phyloP scores from a whole-genome alignment of 2,113 vertebrate species.

The Taurulus bubalis region DNA sequence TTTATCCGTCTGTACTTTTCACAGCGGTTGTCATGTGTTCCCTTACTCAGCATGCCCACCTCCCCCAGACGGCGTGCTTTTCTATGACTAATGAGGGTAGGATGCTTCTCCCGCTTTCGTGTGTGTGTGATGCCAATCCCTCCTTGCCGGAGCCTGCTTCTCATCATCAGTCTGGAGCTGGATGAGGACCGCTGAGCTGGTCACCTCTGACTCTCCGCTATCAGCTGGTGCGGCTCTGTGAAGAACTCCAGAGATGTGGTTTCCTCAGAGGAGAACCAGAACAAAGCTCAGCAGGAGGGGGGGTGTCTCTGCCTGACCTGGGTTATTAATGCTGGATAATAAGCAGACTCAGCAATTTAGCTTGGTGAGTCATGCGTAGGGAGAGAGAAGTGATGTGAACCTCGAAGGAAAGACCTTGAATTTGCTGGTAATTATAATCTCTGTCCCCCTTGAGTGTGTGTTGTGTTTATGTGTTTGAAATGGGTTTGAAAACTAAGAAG shows the following conservation, averaged over 20 bases:
- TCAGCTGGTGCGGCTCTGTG: slow-evolving; percentile 64
- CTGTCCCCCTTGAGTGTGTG: slow-evolving; percentile 13
- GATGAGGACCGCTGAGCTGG: slow-evolving; percentile 66
- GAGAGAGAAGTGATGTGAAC: slow-evolving; percentile 30
- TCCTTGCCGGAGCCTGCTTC: slow-evolving; percentile 68
- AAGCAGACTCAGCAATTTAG: slow-evolving; percentile 76
- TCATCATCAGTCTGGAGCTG: slow-evolving; percentile 60
- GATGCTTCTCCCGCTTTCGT: slow-evolving; percentile 35
- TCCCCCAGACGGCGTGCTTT: slow-evolving; percentile 58
- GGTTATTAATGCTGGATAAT: slow-evolving; percentile 69
- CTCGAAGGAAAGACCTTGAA: slow-evolving; percentile 27
- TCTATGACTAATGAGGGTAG: slow-evolving; percentile 59
- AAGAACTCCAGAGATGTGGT: slow-evolving; percentile 71
- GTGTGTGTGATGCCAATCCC: slow-evolving; percentile 14
- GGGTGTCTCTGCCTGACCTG: slow-evolving; percentile 31
- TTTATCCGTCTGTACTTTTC: slow-evolving; percentile 49
- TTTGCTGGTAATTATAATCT: slow-evolving; percentile 44
- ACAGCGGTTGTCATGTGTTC: slow-evolving; percentile 33
- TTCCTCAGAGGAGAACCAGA: slow-evolving; percentile 67
- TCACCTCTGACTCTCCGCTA: slow-evolving; percentile 69
- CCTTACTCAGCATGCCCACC: slow-evolving; percentile 54
- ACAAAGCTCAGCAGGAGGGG: slow-evolving; percentile 71
- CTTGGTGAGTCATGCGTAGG: slow-evolving; percentile 58
- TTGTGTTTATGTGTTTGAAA: slow-evolving; percentile 54
- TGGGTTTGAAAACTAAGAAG: slow-evolving; percentile 22